Conservation (phyloP, 2,113 vertebrate species). For the Sturnus vulgaris region DNA sequence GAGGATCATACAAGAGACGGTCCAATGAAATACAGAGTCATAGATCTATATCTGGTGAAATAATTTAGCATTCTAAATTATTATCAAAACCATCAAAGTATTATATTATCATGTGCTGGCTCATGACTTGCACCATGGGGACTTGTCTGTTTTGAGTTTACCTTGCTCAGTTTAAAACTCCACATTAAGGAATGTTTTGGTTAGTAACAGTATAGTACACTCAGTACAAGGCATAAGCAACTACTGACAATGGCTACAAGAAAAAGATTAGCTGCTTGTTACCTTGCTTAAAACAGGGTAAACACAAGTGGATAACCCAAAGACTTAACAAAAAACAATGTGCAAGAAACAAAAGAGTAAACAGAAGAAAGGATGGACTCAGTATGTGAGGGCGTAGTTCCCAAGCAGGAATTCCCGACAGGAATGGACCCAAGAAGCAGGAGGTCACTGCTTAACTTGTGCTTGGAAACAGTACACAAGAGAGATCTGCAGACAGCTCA, state of each 20-base stretch:
- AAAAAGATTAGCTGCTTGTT: not conserved
- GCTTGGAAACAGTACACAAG: not conserved
- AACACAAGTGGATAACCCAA: not conserved
- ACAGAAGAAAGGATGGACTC: not conserved
- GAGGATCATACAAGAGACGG: not conserved
- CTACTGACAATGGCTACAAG: not conserved
- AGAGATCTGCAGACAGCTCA: not conserved
- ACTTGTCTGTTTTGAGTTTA: not conserved
- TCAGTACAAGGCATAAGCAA: not conserved
- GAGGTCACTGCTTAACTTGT: not conserved
- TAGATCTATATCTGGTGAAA: not conserved
- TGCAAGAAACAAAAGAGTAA: not conserved
- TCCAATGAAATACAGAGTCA: not conserved
- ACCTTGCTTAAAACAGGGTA: not conserved
- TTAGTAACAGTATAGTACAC: not conserved
- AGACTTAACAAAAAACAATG: not conserved
- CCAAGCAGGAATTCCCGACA: not conserved
- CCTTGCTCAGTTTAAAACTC: not conserved
- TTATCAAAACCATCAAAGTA: not conserved
- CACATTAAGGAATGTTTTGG: not conserved
- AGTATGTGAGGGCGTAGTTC: accelerated
- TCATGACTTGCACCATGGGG: not conserved
- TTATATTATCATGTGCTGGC: not conserved
- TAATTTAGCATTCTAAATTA: not conserved
- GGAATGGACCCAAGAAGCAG: not conserved